phyloP scores from a whole-genome alignment of 2,797 vertebrate genomes.

The Pangasius sanitwongsei region DNA sequence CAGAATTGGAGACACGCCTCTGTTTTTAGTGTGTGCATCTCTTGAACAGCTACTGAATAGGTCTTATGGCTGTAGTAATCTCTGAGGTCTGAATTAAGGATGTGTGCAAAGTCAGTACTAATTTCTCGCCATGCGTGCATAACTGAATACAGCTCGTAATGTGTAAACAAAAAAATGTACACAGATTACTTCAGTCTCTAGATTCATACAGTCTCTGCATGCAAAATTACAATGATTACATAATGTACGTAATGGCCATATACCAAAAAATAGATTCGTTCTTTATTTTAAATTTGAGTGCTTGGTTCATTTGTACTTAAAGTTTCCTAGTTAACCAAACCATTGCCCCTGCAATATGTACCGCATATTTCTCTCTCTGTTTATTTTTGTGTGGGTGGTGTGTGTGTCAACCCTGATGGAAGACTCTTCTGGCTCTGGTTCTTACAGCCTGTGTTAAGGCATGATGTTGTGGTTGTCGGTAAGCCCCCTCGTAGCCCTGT shows the following conservation, averaged over 20 bases:
- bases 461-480: conserved; percentile 78
- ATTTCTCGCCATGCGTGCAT: background rate
- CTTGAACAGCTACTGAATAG: background rate
- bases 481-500: conserved; percentile 88
- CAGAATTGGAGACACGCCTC: background rate
- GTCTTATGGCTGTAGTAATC: background rate
- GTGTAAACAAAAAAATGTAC: background rate
- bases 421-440: conserved; percentile 53
- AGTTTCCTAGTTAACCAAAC: background rate
- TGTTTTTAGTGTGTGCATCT: background rate
- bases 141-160: background rate
- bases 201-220: background rate
- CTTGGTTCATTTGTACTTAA: background rate
- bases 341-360: background rate
- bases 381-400: conserved; percentile 16
- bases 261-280: background rate
- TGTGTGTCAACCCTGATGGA: conserved; percentile 31
- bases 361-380: conserved; percentile 18
- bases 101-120: background rate
- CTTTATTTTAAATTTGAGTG: background rate
- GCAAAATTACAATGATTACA: background rate
- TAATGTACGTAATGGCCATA: background rate
- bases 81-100: background rate
- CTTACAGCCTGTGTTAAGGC: conserved; percentile 60
- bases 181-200: background rate